Evolutionary conservation across 2,113 vertebrate species (phyloP).

Genomic region (Thryonomys swinderianus): DNA sequence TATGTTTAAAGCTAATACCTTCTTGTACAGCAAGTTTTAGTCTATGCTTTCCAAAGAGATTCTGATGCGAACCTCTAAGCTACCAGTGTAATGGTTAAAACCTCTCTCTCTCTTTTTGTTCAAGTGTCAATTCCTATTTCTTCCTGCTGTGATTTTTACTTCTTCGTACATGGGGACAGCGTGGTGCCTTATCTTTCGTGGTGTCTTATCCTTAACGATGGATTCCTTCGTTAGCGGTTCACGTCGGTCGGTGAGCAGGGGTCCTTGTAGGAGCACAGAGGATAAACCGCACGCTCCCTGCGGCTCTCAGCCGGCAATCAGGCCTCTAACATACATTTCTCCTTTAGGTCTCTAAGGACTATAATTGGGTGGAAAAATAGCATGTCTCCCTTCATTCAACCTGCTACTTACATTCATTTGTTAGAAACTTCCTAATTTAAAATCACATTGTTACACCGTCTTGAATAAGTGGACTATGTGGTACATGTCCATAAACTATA

Average conservation of each 20-base stretch:
- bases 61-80: not conserved
- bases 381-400: constrained; percentile 67
- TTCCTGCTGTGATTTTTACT: constrained; percentile 29
- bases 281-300: constrained; percentile 65
- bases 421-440: constrained; percentile 39
- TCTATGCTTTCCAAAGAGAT: not conserved
- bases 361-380: constrained; percentile 78
- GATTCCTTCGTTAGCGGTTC: constrained; percentile 14
- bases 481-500: not conserved
- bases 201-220: too few species aligned
- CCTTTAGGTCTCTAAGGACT: constrained; percentile 57
- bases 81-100: not conserved
- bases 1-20: not conserved
- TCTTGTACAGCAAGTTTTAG: not conserved
- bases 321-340: constrained; percentile 70
- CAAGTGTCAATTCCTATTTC: not conserved
- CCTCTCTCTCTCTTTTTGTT: not conserved
- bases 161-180: not conserved
- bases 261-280: constrained; percentile 55
- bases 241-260: not conserved
- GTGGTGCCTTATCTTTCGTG: not conserved
- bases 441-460: not conserved
- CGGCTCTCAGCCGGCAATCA: constrained; percentile 61
- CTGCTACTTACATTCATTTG: constrained; percentile 55
- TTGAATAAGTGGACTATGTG: not conserved